phyloP scores from a whole-genome alignment of 1,140 invertebrate species.

The Hycleus phaleratus region DNA sequence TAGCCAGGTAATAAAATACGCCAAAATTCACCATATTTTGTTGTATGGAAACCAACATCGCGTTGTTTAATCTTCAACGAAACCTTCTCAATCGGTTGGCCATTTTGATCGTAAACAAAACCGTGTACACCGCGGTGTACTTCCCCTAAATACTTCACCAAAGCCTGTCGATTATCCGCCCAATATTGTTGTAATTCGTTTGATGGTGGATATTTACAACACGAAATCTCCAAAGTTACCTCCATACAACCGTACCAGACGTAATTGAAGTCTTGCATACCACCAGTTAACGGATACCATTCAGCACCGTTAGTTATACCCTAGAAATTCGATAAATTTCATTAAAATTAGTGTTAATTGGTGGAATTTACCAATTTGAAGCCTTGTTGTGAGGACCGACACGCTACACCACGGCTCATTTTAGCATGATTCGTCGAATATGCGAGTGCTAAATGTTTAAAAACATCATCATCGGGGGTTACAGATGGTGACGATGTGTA shows the following conservation, averaged over 20 bases:
- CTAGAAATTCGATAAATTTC: slow-evolving; percentile 37
- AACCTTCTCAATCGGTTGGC: slow-evolving; percentile 74
- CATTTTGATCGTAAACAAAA: slow-evolving; percentile 74
- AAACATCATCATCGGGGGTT: slow-evolving; percentile 90
- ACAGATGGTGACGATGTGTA: slow-evolving; percentile 68
- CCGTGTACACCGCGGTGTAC: slow-evolving; percentile 79
- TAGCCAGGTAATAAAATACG: slow-evolving; percentile 74
- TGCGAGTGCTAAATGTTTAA: slow-evolving; percentile 78
- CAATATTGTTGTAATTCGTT: slow-evolving; percentile 84
- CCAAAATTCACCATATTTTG: slow-evolving; percentile 92
- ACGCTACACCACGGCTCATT: slow-evolving; percentile 76
- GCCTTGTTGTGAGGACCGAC: slow-evolving; percentile 60
- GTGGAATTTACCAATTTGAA: slow-evolving; percentile 50
- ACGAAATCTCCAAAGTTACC: slow-evolving; percentile 93
- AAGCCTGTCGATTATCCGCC: slow-evolving; percentile 84
- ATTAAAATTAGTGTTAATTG: neutral
- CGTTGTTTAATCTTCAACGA: slow-evolving; percentile 76
- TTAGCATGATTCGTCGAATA: slow-evolving; percentile 86
- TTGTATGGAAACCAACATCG: slow-evolving; percentile 81
- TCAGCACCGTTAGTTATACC: slow-evolving; percentile 89
- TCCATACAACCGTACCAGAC: slow-evolving; percentile 98
- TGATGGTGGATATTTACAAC: slow-evolving; percentile 89
- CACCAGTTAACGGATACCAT: slow-evolving; percentile 85
- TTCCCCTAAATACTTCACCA: slow-evolving; percentile 81
- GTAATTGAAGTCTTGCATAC: slow-evolving; percentile 98